These are phyloP conservation scores for Hepsetus odoe DNA, from an alignment of 2,113 vertebrate species.

Conservation along the genomic window DNA sequence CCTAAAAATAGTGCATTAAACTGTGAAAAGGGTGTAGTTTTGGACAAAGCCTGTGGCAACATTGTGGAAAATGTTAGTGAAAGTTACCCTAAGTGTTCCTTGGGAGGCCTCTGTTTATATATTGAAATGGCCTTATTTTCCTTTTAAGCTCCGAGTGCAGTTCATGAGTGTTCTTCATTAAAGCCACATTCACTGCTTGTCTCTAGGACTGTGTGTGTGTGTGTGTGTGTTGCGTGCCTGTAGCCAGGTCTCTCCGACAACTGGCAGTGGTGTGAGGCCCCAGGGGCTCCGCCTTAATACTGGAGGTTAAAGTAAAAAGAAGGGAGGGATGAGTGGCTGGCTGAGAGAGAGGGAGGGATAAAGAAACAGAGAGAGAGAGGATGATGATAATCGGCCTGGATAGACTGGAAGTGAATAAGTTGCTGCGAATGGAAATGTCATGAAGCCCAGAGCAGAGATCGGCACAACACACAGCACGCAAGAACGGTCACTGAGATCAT, in stretches of 20 bases:
- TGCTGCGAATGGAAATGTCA: constrained; percentile 73
- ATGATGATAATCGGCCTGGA: constrained; percentile 65
- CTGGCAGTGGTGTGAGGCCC: constrained; percentile 50
- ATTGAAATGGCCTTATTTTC: background rate
- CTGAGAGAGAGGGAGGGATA: background rate
- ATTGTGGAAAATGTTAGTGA: background rate
- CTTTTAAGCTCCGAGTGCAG: background rate
- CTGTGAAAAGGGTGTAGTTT: background rate
- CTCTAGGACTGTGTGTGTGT: background rate
- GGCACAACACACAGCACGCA: constrained; percentile 47
- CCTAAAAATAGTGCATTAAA: background rate
- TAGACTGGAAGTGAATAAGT: constrained; percentile 65
- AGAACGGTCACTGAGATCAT: constrained; percentile 62
- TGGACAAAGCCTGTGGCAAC: background rate
- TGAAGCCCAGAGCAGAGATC: constrained; percentile 61
- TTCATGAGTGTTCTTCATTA: background rate
- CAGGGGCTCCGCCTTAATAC: constrained; percentile 18
- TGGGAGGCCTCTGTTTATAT: constrained; percentile 1
- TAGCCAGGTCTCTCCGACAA: constrained; percentile 45
- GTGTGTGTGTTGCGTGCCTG: constrained; percentile 53
- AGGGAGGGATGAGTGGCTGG: background rate
- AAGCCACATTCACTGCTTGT: background rate
- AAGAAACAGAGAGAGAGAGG: constrained; percentile 7
- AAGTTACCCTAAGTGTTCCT: background rate
- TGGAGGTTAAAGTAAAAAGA: constrained; percentile 9